phyloP scores from a whole-genome alignment of 1,140 invertebrate genomes.

The Leptinotarsa texana region DNA sequence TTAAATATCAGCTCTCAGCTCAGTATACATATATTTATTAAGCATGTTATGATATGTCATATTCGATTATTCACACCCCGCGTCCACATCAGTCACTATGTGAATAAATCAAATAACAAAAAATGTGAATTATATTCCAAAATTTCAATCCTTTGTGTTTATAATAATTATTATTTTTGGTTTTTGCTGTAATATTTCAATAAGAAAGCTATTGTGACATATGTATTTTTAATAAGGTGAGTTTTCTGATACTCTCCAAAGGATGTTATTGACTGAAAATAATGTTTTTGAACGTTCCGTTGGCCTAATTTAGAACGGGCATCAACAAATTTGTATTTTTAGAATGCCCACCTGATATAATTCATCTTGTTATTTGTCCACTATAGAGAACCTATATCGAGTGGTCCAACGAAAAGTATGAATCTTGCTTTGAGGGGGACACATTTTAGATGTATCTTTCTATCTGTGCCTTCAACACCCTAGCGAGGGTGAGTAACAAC shows the following conservation, averaged over 20 bases:
- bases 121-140: neutral
- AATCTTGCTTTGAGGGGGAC: too few species aligned
- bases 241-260: neutral
- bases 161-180: neutral
- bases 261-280: neutral
- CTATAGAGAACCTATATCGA: too few species aligned
- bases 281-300: neutral
- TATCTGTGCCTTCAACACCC: too few species aligned
- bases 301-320: neutral
- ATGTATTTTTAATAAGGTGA: neutral
- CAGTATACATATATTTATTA: constrained; percentile 7
- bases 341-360: neutral
- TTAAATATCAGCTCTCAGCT: neutral
- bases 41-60: constrained; percentile 15
- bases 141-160: neutral
- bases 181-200: neutral
- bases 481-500: too few species aligned
- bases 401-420: too few species aligned
- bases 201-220: neutral
- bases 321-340: neutral
- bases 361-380: neutral
- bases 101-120: neutral
- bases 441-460: too few species aligned
- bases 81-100: neutral
- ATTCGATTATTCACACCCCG: constrained; percentile 10